Conservation (phyloP, 2,888 invertebrate species). For the Hetaerina titia region DNA sequence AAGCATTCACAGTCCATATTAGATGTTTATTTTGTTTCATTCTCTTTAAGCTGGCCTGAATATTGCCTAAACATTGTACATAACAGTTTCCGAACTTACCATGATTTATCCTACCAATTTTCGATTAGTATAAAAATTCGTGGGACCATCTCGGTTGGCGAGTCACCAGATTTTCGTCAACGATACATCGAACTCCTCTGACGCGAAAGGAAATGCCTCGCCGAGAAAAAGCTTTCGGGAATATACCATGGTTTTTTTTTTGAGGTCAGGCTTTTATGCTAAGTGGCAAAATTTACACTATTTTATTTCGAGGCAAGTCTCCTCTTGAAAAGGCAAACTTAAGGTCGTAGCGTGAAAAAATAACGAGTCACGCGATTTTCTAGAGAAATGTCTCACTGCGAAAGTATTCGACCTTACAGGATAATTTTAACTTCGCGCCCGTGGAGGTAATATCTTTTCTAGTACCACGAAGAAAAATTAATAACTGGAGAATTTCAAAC, state of each 20-base stretch:
- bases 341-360: neutral
- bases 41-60: too few species aligned
- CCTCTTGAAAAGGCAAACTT: neutral
- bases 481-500: neutral
- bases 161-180: neutral
- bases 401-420: neutral
- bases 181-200: neutral
- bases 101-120: neutral
- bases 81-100: neutral
- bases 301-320: neutral
- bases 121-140: neutral
- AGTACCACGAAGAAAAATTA: neutral
- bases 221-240: neutral
- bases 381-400: neutral
- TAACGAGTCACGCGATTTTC: conserved; percentile 25
- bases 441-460: conserved; percentile 14
- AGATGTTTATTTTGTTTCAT: neutral
- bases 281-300: neutral
- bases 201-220: neutral
- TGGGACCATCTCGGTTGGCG: neutral
- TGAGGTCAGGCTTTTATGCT: conserved; percentile 12
- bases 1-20: neutral
- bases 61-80: neutral
- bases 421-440: neutral
- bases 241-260: neutral